Evolutionary conservation across 2,888 invertebrate genomes (phyloP), one percentile per base, ranked within the genome.

Genomic region (Acrocera orbiculus): DNA sequence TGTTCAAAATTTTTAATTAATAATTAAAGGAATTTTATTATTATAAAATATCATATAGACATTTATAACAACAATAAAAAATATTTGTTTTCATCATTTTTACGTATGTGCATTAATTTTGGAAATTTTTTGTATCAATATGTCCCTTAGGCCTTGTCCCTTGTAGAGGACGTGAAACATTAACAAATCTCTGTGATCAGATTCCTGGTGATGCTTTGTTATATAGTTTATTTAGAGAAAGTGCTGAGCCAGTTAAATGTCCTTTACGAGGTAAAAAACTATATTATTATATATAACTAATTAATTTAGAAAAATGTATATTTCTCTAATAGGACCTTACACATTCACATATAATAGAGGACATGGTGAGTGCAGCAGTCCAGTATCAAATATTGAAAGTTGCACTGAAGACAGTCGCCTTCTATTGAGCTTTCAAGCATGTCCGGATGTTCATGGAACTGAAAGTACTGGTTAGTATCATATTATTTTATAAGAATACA

Each of bases 341-440:
- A 80, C 83, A 39, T 93, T 93, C 61, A 82, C 87, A 34, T 93
- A 93, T 59, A 87, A 85, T 59, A 70, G 86, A 38, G 89, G 86
- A 4, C 80, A 86, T 50, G 87, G 87, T 14, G 85, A 86, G 53
- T 92, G 92, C 61, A 75, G 75, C 44, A 76, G 74, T 48, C 92
- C 92, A 0, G 77, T 80, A 33, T 90, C 90, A 30, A 85, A 85
- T 46, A 83, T 92, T 47, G 90, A 90, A 59, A 82, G 85, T 50
- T 93, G 92, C 61, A 90, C 90, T 2, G 89, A 92, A 57, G 83
- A 89, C 51, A 87, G 86, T 43, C 70, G 83, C 44, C 67, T 92
- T 34, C 69, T 90, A 44, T 76, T 93, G 52, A 81, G 81, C 59
- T 92, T 89, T 61, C 89, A 90, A 57, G 89, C 89, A 5, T 93